Base-by-base conservation (phyloP, 2,113 vertebrate species). In the Pteruthius melanotis region DNA sequence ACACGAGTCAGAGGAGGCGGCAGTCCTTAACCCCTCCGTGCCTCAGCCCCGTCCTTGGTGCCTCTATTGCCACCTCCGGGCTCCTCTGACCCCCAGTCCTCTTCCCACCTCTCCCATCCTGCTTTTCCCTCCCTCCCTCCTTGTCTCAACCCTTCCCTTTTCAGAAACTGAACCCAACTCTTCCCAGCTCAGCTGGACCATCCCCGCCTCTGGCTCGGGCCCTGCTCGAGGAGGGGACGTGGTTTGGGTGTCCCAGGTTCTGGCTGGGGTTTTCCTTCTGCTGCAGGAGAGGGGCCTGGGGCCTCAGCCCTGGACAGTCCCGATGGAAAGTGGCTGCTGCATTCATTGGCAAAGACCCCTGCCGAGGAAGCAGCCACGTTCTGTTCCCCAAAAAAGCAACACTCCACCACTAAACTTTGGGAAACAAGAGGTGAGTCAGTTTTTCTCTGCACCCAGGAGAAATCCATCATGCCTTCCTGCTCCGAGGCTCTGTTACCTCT, bases 261-360 rank as follows among this genome's bases (percentile, higher is more conserved):
- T 37, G 49, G 30, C 0, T 49, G 39, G 30, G 49, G 7, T 26
- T 77, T 50, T 37, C 53, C 44, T 64, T 11, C 47, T 76, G 54
- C 35, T 42, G 90, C 54, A n/a, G 83, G 12, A 59, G n/a, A 30
- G 39, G 15, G 49, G 26, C 27, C 57, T 3, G 45, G 9, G n/a
- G 6, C 10, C 42, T 15, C 53, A 65, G 39, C 42, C 3, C 16
- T 2, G 53, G 33, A 0, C 15, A 11, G 27, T 49, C n/a, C 57
- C 30, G 7, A 5, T 8, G 37, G 11, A 11, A 31, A 47, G 10
- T 0, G 1, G 4, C 4, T 87, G 35, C 24, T 26, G 4, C 0
- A 7, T 13, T 2, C 57, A 11, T 0, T 15, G 10, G 21, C 52
- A 50, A 28, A 23, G 33, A 26, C n/a, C 27, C 2, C 4, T 1